phyloP scores from a whole-genome alignment of 2,113 vertebrate genomes.

The Pelecanus crispus region DNA sequence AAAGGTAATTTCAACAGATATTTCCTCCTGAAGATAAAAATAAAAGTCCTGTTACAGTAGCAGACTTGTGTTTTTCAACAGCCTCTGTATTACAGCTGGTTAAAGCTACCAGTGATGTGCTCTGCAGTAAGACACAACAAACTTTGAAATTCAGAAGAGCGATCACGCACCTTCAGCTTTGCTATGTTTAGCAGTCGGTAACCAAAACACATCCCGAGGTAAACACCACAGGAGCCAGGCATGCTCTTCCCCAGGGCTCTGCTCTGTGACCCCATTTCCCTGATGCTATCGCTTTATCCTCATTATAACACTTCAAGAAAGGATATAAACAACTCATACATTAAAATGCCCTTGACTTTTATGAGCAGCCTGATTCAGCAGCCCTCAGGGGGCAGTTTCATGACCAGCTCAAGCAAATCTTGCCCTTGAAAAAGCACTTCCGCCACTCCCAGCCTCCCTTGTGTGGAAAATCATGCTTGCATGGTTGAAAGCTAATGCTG shows the following conservation, averaged over 20 bases:
- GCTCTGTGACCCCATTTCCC: background rate
- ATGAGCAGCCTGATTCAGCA: background rate
- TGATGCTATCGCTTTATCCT: background rate
- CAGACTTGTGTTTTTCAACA: background rate
- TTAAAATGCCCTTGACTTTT: constrained; percentile 30
- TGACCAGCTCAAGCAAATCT: background rate
- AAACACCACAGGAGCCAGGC: background rate
- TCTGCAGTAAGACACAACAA: constrained; percentile 4
- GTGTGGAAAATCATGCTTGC: background rate
- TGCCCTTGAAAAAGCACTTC: background rate
- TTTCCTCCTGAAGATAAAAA: constrained; percentile 33
- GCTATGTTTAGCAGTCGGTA: background rate
- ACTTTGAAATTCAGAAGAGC: constrained; percentile 23
- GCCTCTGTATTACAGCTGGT: background rate
- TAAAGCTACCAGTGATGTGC: background rate
- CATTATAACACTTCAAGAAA: background rate
- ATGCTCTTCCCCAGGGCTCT: background rate
- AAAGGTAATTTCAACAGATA: background rate
- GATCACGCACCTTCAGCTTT: background rate
- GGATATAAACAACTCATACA: background rate
- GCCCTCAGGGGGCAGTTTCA: background rate
- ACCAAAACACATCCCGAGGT: background rate
- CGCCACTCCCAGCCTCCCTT: background rate
- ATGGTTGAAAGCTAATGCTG: background rate
- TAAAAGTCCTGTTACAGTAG: background rate